A percentile compares a stretch with the other conserved stretches of the same genome.
Conservation (phyloP, 2,888 invertebrate species). For the Myathropa florea region DNA sequence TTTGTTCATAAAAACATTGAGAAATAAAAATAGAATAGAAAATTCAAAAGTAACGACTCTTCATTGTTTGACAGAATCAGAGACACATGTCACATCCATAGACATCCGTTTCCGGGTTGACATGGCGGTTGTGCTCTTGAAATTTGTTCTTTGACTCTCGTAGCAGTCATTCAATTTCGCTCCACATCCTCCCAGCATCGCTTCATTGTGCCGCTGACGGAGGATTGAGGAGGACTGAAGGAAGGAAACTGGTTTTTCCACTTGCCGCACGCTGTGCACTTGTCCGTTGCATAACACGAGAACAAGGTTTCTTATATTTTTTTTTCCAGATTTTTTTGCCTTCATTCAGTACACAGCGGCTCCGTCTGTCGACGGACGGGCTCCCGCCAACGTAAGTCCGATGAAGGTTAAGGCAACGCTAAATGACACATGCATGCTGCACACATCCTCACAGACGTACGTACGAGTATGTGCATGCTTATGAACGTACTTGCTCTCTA, state of each 20-base stretch:
- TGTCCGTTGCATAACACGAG: conserved; percentile 58
- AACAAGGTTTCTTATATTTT: conserved; percentile 22
- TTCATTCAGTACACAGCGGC: background rate
- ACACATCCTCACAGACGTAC: background rate
- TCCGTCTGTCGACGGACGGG: conserved; percentile 21
- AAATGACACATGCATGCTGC: conserved; percentile 46
- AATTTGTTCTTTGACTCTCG: conserved; percentile 58
- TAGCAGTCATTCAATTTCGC: conserved; percentile 60
- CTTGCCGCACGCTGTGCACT: conserved; percentile 54
- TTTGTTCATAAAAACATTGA: conserved; percentile 26
- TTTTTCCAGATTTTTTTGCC: background rate
- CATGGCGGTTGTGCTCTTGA: conserved; percentile 43
- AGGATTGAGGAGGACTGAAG: background rate
- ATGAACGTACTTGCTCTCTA: background rate
- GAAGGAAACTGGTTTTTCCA: conserved; percentile 57
- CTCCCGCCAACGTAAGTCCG: conserved; percentile 53
- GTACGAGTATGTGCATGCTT: background rate
- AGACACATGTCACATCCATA: conserved; percentile 9
- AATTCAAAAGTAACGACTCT: conserved; percentile 33
- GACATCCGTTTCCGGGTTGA: conserved; percentile 63
- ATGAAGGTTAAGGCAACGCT: conserved; percentile 63
- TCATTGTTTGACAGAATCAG: conserved; percentile 35
- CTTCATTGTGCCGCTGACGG: background rate
- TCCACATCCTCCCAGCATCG: conserved; percentile 19
- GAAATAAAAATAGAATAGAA: conserved; percentile 18